A percentile compares a stretch with the other conserved stretches of the same genome.
These are phyloP conservation scores for Cataglyphis livida DNA, from an alignment of 2,888 invertebrate genomes.

Conservation along the genomic window DNA sequence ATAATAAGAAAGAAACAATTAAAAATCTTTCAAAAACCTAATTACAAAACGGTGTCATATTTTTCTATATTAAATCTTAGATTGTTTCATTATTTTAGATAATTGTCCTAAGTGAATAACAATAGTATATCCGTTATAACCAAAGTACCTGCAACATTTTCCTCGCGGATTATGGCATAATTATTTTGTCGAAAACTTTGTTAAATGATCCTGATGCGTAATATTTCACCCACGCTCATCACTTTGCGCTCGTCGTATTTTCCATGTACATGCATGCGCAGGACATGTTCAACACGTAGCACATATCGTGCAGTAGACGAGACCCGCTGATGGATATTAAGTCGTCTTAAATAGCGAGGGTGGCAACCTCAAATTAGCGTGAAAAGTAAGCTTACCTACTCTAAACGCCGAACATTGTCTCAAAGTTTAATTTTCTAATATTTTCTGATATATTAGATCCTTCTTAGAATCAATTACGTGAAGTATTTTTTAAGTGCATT, in stretches of 20 bases:
- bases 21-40: conserved; percentile 20
- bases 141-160: conserved; percentile 33
- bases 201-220: conserved; percentile 30
- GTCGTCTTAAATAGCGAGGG: conserved; percentile 43
- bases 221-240: conserved; percentile 36
- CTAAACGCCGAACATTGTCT: neutral
- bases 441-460: neutral
- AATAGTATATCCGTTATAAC: neutral
- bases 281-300: conserved; percentile 41
- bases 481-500: neutral
- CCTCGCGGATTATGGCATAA: conserved; percentile 18
- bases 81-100: conserved; percentile 36
- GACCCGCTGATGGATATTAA: conserved; percentile 25
- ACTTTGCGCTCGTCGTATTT: conserved; percentile 6
- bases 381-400: conserved; percentile 27
- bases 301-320: conserved; percentile 27
- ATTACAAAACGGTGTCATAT: conserved; percentile 14
- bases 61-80: conserved; percentile 17
- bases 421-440: conserved; percentile 28
- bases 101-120: neutral
- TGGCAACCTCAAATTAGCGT: neutral
- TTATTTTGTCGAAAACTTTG: conserved; percentile 41
- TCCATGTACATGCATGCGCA: conserved; percentile 5
- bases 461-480: neutral
- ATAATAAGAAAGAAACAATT: neutral